Evolutionary conservation across 2,797 vertebrate species (phyloP).

Genomic region (Melanotaenia parkinsoni): DNA sequence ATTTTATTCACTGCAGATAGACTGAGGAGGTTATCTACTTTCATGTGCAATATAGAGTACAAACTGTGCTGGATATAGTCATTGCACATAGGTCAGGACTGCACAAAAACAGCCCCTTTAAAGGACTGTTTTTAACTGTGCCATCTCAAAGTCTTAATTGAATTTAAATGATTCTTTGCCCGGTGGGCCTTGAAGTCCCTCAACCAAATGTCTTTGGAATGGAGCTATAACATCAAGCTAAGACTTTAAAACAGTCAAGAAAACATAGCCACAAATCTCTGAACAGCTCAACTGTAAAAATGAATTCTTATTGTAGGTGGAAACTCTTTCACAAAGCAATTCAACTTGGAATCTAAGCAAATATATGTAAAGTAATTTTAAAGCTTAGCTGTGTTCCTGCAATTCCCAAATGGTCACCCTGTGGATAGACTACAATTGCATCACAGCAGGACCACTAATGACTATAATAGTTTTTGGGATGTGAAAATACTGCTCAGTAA

Average conservation of each 20-base stretch:
- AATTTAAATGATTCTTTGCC: slow-evolving; percentile 81
- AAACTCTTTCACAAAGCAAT: slow-evolving; percentile 65
- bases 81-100: slow-evolving; percentile 60
- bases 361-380: slow-evolving; percentile 64
- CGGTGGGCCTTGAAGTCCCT: slow-evolving; percentile 70
- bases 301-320: slow-evolving; percentile 70
- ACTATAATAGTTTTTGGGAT: slow-evolving; percentile 52
- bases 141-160: slow-evolving; percentile 74
- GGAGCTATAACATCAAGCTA: slow-evolving; percentile 71
- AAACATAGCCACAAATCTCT: slow-evolving; percentile 77
- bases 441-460: slow-evolving; percentile 58
- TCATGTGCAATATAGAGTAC: slow-evolving; percentile 37
- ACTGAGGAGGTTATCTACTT: slow-evolving; percentile 48
- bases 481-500: slow-evolving; percentile 73
- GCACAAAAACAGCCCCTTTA: slow-evolving; percentile 69
- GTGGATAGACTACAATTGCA: slow-evolving; percentile 60
- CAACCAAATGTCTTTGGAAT: slow-evolving; percentile 65
- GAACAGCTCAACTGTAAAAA: slow-evolving; percentile 77
- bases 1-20: slow-evolving; percentile 66
- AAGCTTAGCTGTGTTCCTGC: slow-evolving; percentile 55
- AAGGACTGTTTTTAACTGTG: slow-evolving; percentile 59
- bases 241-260: slow-evolving; percentile 77
- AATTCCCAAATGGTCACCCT: slow-evolving; percentile 69
- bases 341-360: slow-evolving; percentile 59
- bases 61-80: slow-evolving; percentile 44